Evolutionary conservation across 2,888 invertebrate species (phyloP), one percentile per base, ranked within the genome.

Genomic region (Morpho achilles): DNA sequence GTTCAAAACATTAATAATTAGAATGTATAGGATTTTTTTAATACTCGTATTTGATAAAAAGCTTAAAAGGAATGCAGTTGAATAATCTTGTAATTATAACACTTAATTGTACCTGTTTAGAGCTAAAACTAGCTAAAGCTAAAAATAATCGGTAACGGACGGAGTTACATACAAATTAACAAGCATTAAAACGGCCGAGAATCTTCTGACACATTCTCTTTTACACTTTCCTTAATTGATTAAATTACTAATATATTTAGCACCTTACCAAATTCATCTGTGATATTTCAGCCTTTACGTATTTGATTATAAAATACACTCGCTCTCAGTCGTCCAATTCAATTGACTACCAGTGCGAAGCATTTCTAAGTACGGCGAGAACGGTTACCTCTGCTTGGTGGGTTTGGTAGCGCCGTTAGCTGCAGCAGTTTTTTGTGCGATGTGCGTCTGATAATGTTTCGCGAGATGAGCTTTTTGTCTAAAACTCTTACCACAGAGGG

Each of bases 381-480:
- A 72, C 73, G 75, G 87, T 89, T 91, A 91, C 84, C 91, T 87
- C 78, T 84, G 84, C 73, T 92, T 91, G 66, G 77, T 86, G 64
- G 92, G 88, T 69, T 93, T 93, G 58, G 93, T 91, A 53, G 91
- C 87, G 53, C 94, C 94, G 69, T 94, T 94, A 58, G 93, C 93
- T 5, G 93, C 93, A 22, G 93, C 94, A 72, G 92, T 94, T 82
- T 96, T 96, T 82, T 96, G 96, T 51, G 96, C 96, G 76, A 97
- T 95, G 82, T 97, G 97, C 63, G 97, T 97, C 91, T 97, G 97
- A 79, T 97, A 96, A 86, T 97, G 97, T 80, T 97, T 97, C 61
- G 97, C 97, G 70, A 97, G 91, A 75, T 97, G 97, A 0, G 97
- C 97, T 77, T 97, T 97, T 82, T 97, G 97, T 52, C 97, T 93